phyloP scores from a whole-genome alignment of 64 coral and sea anemone species.

The Astreopora myriophthalma region DNA sequence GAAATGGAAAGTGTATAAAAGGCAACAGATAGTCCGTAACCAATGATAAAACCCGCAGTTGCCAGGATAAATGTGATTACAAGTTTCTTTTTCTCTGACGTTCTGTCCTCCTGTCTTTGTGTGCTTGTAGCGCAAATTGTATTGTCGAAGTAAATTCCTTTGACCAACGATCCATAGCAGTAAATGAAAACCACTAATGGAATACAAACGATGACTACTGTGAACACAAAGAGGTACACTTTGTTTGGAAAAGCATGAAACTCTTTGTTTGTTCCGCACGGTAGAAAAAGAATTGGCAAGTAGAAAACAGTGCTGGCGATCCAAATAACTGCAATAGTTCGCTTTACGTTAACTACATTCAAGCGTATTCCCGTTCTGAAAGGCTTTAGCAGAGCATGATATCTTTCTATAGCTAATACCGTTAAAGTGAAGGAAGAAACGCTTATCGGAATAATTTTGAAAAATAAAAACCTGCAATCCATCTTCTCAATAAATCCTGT shows the following conservation, averaged over 20 bases:
- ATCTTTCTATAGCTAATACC: background rate
- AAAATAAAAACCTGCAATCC: background rate
- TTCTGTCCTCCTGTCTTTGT: background rate
- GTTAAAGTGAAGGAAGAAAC: background rate
- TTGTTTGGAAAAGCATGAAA: background rate
- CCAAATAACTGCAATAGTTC: background rate
- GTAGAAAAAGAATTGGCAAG: background rate
- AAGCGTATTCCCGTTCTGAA: background rate
- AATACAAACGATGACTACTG: background rate
- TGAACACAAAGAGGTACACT: background rate
- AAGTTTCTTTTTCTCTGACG: slow-evolving; percentile 22
- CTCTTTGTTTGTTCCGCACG: background rate
- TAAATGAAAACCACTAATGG: background rate
- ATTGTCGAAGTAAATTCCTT: slow-evolving; percentile 56
- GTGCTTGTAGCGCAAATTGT: background rate
- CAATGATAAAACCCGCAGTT: background rate
- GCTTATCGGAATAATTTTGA: background rate
- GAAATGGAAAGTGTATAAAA: background rate
- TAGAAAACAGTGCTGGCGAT: background rate
- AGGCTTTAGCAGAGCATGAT: background rate
- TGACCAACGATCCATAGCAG: slow-evolving; percentile 44
- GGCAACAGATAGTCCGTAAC: background rate
- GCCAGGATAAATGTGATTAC: background rate
- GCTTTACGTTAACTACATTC: background rate
- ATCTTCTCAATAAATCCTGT: background rate